These are phyloP conservation scores for Dreissena polymorpha DNA, from an alignment of 1,140 invertebrate genomes.

Conservation along the genomic window DNA sequence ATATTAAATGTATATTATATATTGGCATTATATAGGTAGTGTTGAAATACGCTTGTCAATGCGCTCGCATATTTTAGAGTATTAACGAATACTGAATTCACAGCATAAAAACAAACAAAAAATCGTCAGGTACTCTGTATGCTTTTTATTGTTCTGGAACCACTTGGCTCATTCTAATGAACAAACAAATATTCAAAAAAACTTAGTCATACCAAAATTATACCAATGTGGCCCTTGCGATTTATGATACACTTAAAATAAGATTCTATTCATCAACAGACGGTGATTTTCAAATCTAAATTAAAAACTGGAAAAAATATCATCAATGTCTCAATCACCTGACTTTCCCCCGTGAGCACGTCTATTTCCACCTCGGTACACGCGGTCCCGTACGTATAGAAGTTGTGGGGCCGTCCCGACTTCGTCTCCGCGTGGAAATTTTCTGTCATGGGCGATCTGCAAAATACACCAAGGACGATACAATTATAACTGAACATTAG, in stretches of 20 bases:
- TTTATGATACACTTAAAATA: no score
- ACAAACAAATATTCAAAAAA: no score
- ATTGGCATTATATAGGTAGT: not conserved
- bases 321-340: conserved; percentile 78
- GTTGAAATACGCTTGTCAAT: not conserved
- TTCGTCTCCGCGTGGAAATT: conserved; percentile 10
- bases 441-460: not conserved
- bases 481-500: not conserved
- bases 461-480: not conserved
- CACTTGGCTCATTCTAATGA: no score
- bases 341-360: conserved; percentile 63
- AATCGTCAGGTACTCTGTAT: no score
- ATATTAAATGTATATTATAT: not conserved
- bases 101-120: not conserved
- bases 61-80: not conserved
- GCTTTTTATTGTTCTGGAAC: no score
- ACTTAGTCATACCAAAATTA: no score
- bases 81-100: not conserved
- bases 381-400: conserved; percentile 47
- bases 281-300: no score
- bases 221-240: no score
- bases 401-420: not conserved
- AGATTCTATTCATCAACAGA: no score
- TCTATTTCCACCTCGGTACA: conserved; percentile 63
- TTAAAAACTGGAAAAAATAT: no score